phyloP scores from a whole-genome alignment of 2,113 vertebrate species.

The Psephotus haematonotus region DNA sequence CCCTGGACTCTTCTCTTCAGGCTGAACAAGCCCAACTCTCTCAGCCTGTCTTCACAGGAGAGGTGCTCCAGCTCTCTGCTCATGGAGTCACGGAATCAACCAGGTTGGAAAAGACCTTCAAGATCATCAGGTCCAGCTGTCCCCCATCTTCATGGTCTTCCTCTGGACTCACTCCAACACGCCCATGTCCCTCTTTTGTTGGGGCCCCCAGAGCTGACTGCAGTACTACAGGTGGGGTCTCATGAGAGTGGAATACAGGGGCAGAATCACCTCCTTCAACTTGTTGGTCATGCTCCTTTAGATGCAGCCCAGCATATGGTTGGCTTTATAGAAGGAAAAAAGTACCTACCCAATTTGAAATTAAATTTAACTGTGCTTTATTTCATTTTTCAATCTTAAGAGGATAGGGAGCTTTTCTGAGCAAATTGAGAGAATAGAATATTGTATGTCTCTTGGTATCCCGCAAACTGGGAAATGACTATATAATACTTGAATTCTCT shows the following conservation, averaged over 20 bases:
- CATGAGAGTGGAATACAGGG: background rate
- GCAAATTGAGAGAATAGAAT: constrained; percentile 1
- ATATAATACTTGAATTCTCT: background rate
- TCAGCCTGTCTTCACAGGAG: too few relatives aligned
- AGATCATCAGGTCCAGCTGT: background rate
- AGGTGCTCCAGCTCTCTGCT: too few relatives aligned
- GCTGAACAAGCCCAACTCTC: too few relatives aligned
- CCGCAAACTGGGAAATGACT: background rate
- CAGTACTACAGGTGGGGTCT: background rate
- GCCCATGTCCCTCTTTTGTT: background rate
- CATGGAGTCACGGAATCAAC: background rate
- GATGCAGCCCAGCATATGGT: background rate
- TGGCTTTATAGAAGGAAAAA: background rate
- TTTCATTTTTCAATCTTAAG: constrained; percentile 7
- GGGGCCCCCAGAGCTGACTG: background rate
- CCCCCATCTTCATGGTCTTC: background rate
- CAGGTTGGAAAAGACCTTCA: background rate
- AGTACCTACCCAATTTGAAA: background rate
- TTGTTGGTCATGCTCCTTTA: background rate
- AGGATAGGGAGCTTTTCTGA: background rate
- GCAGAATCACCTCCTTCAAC: background rate
- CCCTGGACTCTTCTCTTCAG: too few relatives aligned
- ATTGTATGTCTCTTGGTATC: background rate
- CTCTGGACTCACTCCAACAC: background rate
- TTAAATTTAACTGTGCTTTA: constrained; percentile 18